Percentiles rank a stretch among this genome's conserved stretches.
Evolutionary conservation across 2,113 vertebrate species (phyloP).

Genomic region (Pipra filicauda): DNA sequence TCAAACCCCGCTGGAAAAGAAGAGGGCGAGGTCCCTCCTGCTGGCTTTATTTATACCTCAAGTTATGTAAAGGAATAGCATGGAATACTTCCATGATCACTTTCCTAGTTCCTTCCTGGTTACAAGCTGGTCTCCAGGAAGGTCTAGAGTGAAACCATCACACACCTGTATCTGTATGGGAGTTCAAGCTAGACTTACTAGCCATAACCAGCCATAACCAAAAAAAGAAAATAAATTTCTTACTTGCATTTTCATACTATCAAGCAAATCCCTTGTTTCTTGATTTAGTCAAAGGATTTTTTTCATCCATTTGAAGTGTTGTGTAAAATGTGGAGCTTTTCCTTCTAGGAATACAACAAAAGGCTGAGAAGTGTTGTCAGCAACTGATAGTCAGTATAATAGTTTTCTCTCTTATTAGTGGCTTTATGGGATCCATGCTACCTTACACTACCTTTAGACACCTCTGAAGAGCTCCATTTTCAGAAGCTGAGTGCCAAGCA

Average conservation of each 20-base stretch:
- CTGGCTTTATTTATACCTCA: no score
- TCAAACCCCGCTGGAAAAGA: no score
- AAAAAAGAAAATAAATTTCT: neutral
- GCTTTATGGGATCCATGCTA: neutral
- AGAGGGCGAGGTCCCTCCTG: no score
- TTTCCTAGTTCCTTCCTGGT: no score
- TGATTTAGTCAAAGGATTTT: neutral
- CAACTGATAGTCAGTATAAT: neutral
- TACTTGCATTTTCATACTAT: neutral
- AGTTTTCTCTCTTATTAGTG: neutral
- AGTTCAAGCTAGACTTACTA: neutral
- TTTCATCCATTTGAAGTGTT: neutral
- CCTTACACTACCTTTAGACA: neutral
- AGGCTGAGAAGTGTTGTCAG: neutral
- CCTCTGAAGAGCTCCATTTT: neutral
- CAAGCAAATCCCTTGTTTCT: neutral
- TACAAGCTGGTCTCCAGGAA: no score
- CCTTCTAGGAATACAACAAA: neutral
- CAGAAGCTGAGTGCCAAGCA: neutral
- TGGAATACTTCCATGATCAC: no score
- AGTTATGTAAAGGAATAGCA: no score
- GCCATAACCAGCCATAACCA: neutral
- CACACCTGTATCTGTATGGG: no score
- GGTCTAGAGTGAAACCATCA: no score
- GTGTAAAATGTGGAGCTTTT: neutral